Conservation (phyloP, 2,797 vertebrate genomes). For the Pipistrellus pygmaeus region DNA sequence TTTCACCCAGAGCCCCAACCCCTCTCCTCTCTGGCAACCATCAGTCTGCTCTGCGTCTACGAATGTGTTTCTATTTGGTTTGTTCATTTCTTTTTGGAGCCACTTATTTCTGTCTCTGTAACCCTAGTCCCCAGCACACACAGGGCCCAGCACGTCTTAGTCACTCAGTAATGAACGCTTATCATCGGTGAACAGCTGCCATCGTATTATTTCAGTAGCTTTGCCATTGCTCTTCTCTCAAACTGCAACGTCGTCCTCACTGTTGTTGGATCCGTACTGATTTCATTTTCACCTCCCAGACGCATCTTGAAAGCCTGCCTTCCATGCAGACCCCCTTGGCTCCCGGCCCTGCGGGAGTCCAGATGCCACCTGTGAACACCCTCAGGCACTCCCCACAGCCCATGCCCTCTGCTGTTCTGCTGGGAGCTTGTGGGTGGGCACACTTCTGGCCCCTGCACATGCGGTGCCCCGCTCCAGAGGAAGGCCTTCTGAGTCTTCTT, state of each 20-base stretch:
- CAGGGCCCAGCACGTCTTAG: not conserved
- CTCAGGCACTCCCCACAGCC: too few species aligned
- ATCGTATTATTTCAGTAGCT: not conserved
- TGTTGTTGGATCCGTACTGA: not conserved
- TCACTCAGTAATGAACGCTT: not conserved
- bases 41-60: not conserved
- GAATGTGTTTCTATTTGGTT: not conserved
- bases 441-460: not conserved
- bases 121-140: not conserved
- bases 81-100: not conserved
- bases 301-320: not conserved
- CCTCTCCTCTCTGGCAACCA: not conserved
- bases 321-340: not conserved
- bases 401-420: not conserved
- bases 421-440: not conserved
- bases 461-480: not conserved
- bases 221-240: not conserved
- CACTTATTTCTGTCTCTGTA: not conserved
- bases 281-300: not conserved
- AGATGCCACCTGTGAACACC: not conserved
- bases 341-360: rapidly evolving
- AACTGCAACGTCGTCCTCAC: not conserved
- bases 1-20: not conserved
- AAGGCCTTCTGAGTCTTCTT: not conserved
- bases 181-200: not conserved